Conservation (phyloP, 1,140 invertebrate genomes). For the Bombus affinis region DNA sequence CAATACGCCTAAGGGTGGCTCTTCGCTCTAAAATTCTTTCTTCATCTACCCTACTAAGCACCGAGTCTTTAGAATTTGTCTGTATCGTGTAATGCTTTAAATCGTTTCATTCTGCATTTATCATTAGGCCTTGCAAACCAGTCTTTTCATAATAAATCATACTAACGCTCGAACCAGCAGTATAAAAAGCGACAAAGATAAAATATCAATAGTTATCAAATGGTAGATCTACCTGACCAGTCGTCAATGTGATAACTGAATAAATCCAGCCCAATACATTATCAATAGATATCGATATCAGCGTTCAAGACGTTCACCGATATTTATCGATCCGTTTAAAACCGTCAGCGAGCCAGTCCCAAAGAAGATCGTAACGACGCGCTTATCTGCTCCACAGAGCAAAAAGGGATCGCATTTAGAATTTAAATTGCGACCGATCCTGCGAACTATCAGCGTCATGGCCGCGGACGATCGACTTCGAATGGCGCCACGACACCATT, state of each 20-base stretch:
- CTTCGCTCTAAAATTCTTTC: background rate
- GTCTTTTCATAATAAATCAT: background rate
- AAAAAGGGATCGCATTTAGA: conserved; percentile 15
- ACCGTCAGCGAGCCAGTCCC: background rate
- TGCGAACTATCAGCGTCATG: conserved; percentile 9
- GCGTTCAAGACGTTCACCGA: background rate
- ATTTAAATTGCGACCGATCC: conserved; percentile 33
- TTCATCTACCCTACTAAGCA: background rate
- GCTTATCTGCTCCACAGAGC: background rate
- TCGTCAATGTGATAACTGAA: background rate
- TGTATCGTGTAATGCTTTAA: background rate
- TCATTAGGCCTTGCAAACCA: background rate
- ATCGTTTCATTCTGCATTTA: background rate
- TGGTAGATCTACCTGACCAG: background rate
- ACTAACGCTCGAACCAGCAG: background rate
- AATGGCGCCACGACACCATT: conserved; percentile 26
- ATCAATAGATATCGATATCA: background rate
- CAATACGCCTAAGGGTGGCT: background rate
- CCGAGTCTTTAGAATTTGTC: background rate
- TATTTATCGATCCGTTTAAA: conserved; percentile 1
- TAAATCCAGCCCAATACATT: background rate
- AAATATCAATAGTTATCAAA: background rate
- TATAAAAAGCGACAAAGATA: background rate
- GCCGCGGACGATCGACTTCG: background rate
- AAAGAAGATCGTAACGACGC: conserved; percentile 12